Base-by-base conservation (phyloP, 2,113 vertebrate species). In the Cinclus cinclus region DNA sequence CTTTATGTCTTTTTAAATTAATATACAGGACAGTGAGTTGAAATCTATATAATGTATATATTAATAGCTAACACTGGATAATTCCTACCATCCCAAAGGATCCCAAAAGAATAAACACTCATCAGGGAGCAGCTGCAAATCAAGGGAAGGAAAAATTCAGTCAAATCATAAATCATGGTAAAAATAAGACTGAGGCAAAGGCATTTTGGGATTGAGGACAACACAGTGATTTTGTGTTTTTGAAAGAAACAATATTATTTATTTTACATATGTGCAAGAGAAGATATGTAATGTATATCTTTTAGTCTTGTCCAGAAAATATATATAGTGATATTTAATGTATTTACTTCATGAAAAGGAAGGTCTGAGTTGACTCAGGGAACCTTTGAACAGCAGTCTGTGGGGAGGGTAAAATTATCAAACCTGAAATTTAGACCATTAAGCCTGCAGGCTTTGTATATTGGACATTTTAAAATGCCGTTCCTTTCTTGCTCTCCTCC, bases 401-500 rank as follows among this genome's bases (percentile, higher is more conserved):
- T 53, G 52, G 41, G 42, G 73, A 90, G 27, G n/a, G 30, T 87
- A 79, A 78, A 93, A 90, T 96, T 95, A 94, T 97, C 80, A 91
- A 84, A 92, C 69, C n/a, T 89, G 86, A 90, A 79, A 52, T 94
- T 90, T 71, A 93, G 92, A 68, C 93, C 86, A 65, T 87, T 87
- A 87, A 92, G 80, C 73, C 80, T 93, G 64, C 60, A 93, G 88
- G 44, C 71, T 78, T 90, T 84, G 62, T 60, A 81, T 65, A 73
- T 90, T 81, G 35, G 62, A 46, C 6, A 0, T 47, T 79, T 68
- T 90, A 92, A 92, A 93, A 71, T 87, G 73, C 60, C 0, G 0
- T 71, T 96, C 60, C 47, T 83, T 92, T 73, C 67, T 90, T 75
- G 49, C 83, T 94, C 10, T 94, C 68, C 37, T 83, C 56, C 9